Evolutionary conservation across 2,113 vertebrate species (phyloP).

Genomic region (Antechinus stuartii): DNA sequence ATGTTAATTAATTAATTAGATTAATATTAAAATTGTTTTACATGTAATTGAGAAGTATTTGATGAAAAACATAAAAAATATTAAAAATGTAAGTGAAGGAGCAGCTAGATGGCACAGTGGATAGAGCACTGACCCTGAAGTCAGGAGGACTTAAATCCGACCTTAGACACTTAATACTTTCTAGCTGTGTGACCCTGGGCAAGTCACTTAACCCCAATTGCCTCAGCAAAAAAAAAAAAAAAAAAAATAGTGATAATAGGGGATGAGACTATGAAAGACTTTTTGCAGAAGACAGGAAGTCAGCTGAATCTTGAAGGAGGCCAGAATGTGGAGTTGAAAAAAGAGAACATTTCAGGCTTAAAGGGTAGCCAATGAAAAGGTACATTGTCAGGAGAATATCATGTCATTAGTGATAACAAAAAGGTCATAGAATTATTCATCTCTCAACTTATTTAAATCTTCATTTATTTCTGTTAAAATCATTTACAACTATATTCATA

Average conservation of each 20-base stretch:
- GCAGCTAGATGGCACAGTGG: no score
- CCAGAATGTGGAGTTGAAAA: background rate
- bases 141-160: no score
- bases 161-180: no score
- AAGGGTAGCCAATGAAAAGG: background rate
- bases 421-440: background rate
- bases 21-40: background rate
- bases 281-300: background rate
- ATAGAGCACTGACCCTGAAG: no score
- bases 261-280: background rate
- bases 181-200: no score
- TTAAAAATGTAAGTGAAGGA: background rate
- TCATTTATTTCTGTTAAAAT: background rate
- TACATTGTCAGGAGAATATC: background rate
- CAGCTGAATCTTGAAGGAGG: background rate
- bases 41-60: background rate
- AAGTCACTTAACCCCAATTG: no score
- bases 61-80: background rate
- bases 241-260: background rate
- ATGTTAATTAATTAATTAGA: no score
- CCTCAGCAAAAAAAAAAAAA: no score
- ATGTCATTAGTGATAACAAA: background rate
- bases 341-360: background rate
- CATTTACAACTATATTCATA: background rate
- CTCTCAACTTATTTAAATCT: background rate